Evolutionary conservation across 2,888 invertebrate species (phyloP).

Genomic region (Trachelus iudaicus): DNA sequence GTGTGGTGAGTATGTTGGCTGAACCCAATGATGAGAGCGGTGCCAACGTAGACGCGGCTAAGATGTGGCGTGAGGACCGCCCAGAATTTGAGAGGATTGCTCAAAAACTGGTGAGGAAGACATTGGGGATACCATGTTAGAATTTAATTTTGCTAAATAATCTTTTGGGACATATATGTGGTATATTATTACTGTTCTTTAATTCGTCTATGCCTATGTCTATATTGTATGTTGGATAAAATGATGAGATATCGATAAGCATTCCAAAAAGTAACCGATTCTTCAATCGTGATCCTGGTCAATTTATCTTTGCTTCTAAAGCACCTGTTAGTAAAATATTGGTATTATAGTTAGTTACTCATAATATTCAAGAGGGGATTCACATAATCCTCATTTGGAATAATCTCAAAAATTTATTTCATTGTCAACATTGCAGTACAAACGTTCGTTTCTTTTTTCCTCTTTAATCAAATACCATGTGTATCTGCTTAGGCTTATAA

Average conservation of each 20-base stretch:
- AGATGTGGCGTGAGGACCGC: conserved; percentile 98
- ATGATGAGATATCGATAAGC: neutral
- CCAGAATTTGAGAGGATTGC: conserved; percentile 94
- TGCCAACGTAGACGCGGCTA: conserved; percentile 99
- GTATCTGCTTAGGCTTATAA: conserved; percentile 43
- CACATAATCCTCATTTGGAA: neutral
- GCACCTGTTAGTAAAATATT: neutral
- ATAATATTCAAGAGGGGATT: neutral
- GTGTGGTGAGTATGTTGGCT: conserved; percentile 98
- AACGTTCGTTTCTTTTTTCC: conserved; percentile 32
- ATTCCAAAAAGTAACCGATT: neutral
- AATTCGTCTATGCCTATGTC: neutral
- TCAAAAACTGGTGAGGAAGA: conserved; percentile 89
- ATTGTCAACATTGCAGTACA: conserved; percentile 56
- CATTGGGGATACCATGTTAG: conserved; percentile 79
- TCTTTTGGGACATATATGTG: neutral
- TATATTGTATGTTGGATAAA: neutral
- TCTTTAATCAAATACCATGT: conserved; percentile 50
- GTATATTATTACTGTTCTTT: neutral
- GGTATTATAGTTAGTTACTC: neutral
- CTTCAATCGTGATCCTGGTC: neutral
- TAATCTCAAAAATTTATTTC: conserved; percentile 45
- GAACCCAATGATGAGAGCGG: conserved; percentile 99
- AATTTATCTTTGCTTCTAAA: neutral
- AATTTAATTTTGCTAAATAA: conserved; percentile 16